Percentiles rank a stretch among this genome's conserved stretches.
phyloP scores from a whole-genome alignment of 2,113 vertebrate species.

The Syrrhaptes paradoxus region DNA sequence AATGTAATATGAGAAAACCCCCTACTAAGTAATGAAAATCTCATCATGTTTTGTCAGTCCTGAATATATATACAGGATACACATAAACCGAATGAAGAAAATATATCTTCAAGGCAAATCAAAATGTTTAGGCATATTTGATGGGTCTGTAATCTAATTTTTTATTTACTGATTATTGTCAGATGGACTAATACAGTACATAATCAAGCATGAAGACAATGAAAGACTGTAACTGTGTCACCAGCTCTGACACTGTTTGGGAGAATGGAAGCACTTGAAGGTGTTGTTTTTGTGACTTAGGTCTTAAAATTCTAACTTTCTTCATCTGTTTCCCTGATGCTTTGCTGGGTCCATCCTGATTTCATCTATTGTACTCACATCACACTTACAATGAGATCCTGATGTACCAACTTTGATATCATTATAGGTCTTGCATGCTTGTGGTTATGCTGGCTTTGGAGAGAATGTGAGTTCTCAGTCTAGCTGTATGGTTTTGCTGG shows the following conservation, averaged over 20 bases:
- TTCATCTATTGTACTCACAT: slow-evolving; percentile 18
- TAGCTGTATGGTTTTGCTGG: background rate
- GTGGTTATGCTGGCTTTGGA: background rate
- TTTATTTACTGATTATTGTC: slow-evolving; percentile 43
- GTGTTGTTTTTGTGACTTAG: slow-evolving; percentile 36
- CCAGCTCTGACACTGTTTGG: background rate
- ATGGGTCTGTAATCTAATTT: slow-evolving; percentile 30
- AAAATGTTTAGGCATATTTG: background rate
- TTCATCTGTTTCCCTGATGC: slow-evolving; percentile 2
- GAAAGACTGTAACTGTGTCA: background rate
- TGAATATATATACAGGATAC: background rate
- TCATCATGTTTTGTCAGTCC: background rate
- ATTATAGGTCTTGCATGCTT: background rate
- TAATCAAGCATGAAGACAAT: background rate
- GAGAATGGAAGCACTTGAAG: background rate
- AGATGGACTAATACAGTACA: background rate
- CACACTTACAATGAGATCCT: slow-evolving; percentile 17
- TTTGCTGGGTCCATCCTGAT: background rate
- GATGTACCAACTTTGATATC: background rate
- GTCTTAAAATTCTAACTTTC: background rate
- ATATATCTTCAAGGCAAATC: slow-evolving; percentile 7
- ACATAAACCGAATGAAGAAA: background rate
- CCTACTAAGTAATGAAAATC: slow-evolving; percentile 1
- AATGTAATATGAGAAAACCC: background rate
- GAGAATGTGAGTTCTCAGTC: background rate